phyloP scores from a whole-genome alignment of 2,888 invertebrate genomes.

The Xanthorhoe spadicearia region DNA sequence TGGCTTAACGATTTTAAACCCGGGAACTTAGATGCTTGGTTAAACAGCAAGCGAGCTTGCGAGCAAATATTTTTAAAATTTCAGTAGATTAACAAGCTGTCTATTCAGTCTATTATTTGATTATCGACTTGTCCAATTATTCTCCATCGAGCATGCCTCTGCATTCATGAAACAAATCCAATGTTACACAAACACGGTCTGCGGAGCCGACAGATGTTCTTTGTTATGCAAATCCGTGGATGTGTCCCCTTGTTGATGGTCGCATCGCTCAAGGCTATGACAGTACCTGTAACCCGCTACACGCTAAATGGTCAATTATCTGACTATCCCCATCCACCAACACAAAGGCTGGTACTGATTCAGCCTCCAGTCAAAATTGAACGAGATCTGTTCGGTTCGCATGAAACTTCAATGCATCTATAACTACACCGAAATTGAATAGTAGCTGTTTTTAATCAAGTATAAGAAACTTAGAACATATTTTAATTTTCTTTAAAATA shows the following conservation, averaged over 20 bases:
- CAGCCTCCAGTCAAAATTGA: slow-evolving; percentile 45
- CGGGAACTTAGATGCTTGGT: too few relatives aligned
- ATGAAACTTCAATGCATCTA: slow-evolving; percentile 17
- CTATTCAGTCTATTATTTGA: not conserved
- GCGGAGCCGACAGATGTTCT: slow-evolving; percentile 62
- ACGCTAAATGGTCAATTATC: slow-evolving; percentile 76
- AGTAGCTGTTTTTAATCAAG: too few relatives aligned
- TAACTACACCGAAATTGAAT: not conserved
- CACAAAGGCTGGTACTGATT: slow-evolving; percentile 58
- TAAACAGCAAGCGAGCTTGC: too few relatives aligned
- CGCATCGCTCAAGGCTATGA: slow-evolving; percentile 70
- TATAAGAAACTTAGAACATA: too few relatives aligned
- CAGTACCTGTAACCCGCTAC: slow-evolving; percentile 70
- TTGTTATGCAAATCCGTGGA: slow-evolving; percentile 72
- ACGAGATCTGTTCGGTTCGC: slow-evolving; percentile 25
- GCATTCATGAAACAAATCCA: slow-evolving; percentile 55
- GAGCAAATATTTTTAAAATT: too few relatives aligned
- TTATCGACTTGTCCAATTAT: slow-evolving; percentile 14
- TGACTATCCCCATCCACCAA: slow-evolving; percentile 52
- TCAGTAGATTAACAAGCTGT: not conserved
- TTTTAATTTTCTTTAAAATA: not conserved
- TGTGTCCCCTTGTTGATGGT: slow-evolving; percentile 58
- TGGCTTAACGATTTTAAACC: too few relatives aligned
- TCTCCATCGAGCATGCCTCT: slow-evolving; percentile 38
- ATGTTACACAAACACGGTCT: slow-evolving; percentile 57